Evolutionary conservation across 2,888 invertebrate genomes (phyloP).

Genomic region (Acleris laterana): DNA sequence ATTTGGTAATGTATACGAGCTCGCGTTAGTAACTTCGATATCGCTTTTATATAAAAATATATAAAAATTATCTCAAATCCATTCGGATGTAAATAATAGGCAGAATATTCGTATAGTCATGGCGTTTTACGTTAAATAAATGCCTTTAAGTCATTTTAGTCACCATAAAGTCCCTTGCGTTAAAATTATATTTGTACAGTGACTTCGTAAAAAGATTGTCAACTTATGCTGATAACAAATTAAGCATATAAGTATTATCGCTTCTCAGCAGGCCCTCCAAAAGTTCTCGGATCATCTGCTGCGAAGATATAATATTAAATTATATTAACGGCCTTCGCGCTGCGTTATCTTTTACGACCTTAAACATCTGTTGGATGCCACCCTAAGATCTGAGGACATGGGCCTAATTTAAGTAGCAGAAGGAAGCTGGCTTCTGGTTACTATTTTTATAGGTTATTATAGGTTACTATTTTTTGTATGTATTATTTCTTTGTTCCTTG

Average conservation of each 20-base stretch:
- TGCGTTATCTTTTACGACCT: constrained; percentile 33
- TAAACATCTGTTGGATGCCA: constrained; percentile 25
- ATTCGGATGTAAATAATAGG: neutral
- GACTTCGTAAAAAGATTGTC: too few relatives aligned
- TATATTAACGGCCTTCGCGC: constrained; percentile 29
- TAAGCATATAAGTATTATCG: neutral
- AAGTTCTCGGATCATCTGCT: constrained; percentile 28
- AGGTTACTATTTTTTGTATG: too few relatives aligned
- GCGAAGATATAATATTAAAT: constrained; percentile 30
- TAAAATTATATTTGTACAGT: too few relatives aligned
- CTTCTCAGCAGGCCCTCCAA: constrained; percentile 1
- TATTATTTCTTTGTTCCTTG: too few relatives aligned
- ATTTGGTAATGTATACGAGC: too few relatives aligned
- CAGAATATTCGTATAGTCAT: neutral
- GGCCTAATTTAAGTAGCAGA: neutral
- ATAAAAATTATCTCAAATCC: constrained; percentile 4
- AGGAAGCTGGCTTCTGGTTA: neutral
- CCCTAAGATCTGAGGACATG: constrained; percentile 4
- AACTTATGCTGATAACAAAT: neutral
- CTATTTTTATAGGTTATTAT: too few relatives aligned
- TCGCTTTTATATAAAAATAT: neutral
- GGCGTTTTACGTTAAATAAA: neutral
- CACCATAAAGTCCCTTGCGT: too few relatives aligned
- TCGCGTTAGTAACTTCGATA: neutral
- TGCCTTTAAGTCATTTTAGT: too few relatives aligned